Conservation (phyloP, 2,888 invertebrate genomes). For the Parnassius mnemosyne region DNA sequence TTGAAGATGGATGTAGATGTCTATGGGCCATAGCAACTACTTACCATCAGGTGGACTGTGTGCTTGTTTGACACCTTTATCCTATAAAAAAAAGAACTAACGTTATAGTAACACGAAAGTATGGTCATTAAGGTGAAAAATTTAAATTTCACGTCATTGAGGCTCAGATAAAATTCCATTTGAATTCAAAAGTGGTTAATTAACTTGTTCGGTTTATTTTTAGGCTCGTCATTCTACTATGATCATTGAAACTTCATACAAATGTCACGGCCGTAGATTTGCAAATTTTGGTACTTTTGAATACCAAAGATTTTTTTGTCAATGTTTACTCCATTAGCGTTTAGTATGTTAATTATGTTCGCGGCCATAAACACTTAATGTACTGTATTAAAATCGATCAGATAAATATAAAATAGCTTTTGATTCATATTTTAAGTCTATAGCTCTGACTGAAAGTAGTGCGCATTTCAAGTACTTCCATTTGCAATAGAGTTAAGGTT, state of each 20-base stretch:
- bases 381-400: background rate
- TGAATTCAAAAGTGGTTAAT: conserved; percentile 10
- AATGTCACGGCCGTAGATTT: conserved; percentile 46
- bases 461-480: too few relatives aligned
- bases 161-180: background rate
- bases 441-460: background rate
- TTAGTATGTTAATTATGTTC: conserved; percentile 16
- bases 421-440: background rate
- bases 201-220: conserved; percentile 23
- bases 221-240: conserved; percentile 26
- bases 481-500: background rate
- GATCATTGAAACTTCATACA: conserved; percentile 33
- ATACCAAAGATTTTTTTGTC: conserved; percentile 32
- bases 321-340: conserved; percentile 22
- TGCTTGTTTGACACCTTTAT: too few relatives aligned
- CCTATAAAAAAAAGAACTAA: too few relatives aligned
- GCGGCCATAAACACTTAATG: conserved; percentile 1
- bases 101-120: too few relatives aligned
- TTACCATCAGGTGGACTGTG: too few relatives aligned
- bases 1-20: too few relatives aligned
- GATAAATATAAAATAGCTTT: background rate
- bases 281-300: conserved; percentile 35
- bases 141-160: too few relatives aligned
- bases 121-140: too few relatives aligned
- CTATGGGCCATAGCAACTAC: too few relatives aligned